Percentiles rank a stretch among this genome's conserved stretches.
Evolutionary conservation across 1,140 invertebrate species (phyloP).

Genomic region (Calephelis virginiensis): DNA sequence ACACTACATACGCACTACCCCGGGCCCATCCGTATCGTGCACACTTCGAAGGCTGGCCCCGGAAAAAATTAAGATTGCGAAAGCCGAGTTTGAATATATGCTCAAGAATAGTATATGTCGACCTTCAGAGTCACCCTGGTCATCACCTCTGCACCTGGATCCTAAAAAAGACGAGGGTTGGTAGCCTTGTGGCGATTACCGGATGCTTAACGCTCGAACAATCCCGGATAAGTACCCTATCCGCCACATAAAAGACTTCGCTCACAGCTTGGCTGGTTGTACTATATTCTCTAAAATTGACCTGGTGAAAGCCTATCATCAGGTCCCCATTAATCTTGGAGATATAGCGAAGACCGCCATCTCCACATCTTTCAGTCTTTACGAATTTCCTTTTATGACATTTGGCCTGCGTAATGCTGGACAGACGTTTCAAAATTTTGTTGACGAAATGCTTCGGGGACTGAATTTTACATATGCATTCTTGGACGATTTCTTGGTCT

Average conservation of each 20-base stretch:
- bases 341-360: slow-evolving; percentile 62
- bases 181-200: slow-evolving; percentile 58
- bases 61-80: slow-evolving; percentile 34
- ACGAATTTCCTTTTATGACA: slow-evolving; percentile 29
- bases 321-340: slow-evolving; percentile 50
- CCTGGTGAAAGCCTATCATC: slow-evolving; percentile 38
- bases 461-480: slow-evolving; percentile 58
- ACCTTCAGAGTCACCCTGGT: slow-evolving; percentile 53
- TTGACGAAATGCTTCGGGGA: slow-evolving; percentile 53
- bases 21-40: slow-evolving; percentile 53
- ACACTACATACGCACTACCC: slow-evolving; percentile 45
- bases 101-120: slow-evolving; percentile 27
- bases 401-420: slow-evolving; percentile 49
- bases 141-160: slow-evolving; percentile 60
- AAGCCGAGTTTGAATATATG: slow-evolving; percentile 31
- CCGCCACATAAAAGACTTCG: slow-evolving; percentile 44
- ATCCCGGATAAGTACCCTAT: slow-evolving; percentile 65
- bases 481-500: slow-evolving; percentile 78
- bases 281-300: slow-evolving; percentile 23
- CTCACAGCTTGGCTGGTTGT: slow-evolving; percentile 32
- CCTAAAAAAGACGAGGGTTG: slow-evolving; percentile 59
- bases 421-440: slow-evolving; percentile 36
- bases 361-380: slow-evolving; percentile 36
- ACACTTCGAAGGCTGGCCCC: slow-evolving; percentile 32
- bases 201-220: slow-evolving; percentile 41